Evolutionary conservation across 2,113 vertebrate genomes (phyloP).

Genomic region (Paracanthobrama guichenoti): DNA sequence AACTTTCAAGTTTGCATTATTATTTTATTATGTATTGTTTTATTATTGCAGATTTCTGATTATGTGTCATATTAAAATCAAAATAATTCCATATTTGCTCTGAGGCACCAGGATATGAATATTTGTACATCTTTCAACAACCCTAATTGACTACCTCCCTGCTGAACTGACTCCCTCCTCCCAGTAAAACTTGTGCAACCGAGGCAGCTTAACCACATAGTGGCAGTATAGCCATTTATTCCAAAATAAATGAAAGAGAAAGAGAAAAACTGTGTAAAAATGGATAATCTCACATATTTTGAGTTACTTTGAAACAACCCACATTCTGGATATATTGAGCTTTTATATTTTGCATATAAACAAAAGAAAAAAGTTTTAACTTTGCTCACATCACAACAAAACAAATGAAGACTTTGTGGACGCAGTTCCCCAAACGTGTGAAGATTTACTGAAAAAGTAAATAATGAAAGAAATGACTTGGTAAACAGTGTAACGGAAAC

Average conservation of each 20-base stretch:
- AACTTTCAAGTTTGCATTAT: too few species aligned
- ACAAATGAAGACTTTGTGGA: background rate
- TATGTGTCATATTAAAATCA: background rate
- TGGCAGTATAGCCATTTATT: constrained; percentile 5
- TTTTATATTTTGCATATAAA: background rate
- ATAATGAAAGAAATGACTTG: background rate
- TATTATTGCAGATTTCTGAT: background rate
- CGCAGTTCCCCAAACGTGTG: background rate
- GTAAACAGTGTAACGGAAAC: background rate
- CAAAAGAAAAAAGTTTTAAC: background rate
- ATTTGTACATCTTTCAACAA: background rate
- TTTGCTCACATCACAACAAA: background rate
- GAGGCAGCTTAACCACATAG: background rate
- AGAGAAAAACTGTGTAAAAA: background rate
- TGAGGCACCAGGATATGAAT: background rate
- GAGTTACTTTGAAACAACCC: background rate
- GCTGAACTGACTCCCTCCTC: background rate
- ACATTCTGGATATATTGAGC: background rate
- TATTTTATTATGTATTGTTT: too few species aligned
- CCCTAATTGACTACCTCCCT: background rate
- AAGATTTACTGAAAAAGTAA: background rate
- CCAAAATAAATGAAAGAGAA: background rate
- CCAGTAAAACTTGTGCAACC: background rate
- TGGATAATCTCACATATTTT: background rate
- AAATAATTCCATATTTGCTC: background rate